phyloP scores from a whole-genome alignment of 1,140 invertebrate species.

The Pygmarrhopalites habei region DNA sequence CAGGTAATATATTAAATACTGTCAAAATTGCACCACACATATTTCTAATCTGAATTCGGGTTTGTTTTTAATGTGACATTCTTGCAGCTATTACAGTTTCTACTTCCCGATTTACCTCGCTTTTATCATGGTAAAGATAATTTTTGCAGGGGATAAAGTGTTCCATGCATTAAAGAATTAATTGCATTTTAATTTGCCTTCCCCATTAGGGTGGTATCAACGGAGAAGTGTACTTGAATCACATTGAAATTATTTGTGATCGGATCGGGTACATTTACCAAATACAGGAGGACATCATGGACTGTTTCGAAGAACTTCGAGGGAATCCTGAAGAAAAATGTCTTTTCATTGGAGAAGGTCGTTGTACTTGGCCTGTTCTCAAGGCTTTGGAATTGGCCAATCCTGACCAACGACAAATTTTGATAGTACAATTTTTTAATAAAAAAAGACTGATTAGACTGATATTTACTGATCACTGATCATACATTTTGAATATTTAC shows the following conservation, averaged over 20 bases:
- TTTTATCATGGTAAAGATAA: slow-evolving; percentile 72
- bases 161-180: slow-evolving; percentile 60
- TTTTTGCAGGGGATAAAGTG: slow-evolving; percentile 75
- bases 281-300: slow-evolving; percentile 68
- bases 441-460: no score
- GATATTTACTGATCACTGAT: slow-evolving; percentile 45
- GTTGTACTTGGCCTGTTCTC: slow-evolving; percentile 89
- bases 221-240: not conserved
- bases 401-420: slow-evolving; percentile 61
- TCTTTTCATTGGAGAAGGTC: slow-evolving; percentile 84
- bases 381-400: slow-evolving; percentile 76
- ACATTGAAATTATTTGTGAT: slow-evolving; percentile 43
- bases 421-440: no score
- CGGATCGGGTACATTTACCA: slow-evolving; percentile 94
- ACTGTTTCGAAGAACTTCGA: slow-evolving; percentile 53
- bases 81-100: slow-evolving; percentile 91
- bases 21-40: no score
- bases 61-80: no score
- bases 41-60: no score
- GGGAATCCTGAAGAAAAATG: slow-evolving; percentile 53
- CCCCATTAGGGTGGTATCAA: not conserved
- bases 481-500: not conserved
- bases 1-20: no score
- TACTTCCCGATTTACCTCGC: slow-evolving; percentile 80
- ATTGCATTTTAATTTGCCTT: not conserved